Conservation (phyloP, 2,797 vertebrate species). For the Poeciliopsis paucimaculata region DNA sequence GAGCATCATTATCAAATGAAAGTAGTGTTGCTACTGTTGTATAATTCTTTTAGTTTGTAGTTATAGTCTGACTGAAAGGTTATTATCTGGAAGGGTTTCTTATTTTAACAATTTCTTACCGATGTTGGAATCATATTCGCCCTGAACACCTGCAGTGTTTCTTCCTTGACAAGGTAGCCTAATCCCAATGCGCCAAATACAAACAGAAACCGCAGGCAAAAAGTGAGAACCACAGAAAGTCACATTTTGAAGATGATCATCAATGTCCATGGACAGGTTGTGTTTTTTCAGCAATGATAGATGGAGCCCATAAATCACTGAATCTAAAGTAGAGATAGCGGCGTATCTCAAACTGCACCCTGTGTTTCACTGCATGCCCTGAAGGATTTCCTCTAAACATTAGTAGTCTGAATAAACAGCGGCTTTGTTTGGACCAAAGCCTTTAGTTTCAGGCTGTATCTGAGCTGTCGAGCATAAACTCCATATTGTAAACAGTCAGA, state of each 20-base stretch:
- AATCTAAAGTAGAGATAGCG: slow-evolving; percentile 18
- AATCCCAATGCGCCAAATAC: slow-evolving; percentile 62
- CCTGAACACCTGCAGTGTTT: slow-evolving; percentile 27
- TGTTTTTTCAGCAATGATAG: slow-evolving; percentile 20
- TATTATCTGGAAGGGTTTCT: background rate
- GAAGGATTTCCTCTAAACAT: slow-evolving; percentile 25
- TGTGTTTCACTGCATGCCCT: background rate
- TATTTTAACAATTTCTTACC: background rate
- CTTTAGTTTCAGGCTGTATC: slow-evolving; percentile 16
- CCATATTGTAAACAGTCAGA: slow-evolving; percentile 19
- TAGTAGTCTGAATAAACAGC: slow-evolving; percentile 31
- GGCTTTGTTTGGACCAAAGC: slow-evolving; percentile 27
- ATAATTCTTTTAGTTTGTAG: background rate
- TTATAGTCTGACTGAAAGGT: background rate
- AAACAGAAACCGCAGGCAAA: slow-evolving; percentile 47
- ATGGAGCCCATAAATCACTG: background rate
- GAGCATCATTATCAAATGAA: background rate
- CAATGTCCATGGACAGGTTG: slow-evolving; percentile 18
- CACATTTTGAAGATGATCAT: background rate
- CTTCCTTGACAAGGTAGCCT: slow-evolving; percentile 59
- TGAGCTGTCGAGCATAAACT: slow-evolving; percentile 4
- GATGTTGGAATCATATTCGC: background rate
- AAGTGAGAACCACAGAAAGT: background rate
- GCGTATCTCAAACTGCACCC: slow-evolving; percentile 28
- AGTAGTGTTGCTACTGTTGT: background rate